Base-by-base conservation (phyloP, 2,797 vertebrate species). In the Gymnopithys bicolor region DNA sequence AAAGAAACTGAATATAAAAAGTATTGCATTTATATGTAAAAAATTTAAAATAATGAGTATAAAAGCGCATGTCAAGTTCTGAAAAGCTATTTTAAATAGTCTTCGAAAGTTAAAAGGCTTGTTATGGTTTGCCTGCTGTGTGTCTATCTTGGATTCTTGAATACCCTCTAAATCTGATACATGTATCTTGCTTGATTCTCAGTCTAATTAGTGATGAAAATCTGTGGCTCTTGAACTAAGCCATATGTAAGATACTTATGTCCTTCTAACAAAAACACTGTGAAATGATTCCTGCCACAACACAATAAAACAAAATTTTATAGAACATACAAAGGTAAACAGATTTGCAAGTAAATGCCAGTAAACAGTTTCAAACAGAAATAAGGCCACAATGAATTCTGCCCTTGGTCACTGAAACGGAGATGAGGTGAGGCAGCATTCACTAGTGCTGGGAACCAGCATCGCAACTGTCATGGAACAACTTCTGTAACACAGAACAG, bases 311-410 rank as follows among this genome's bases (percentile, higher is more conserved):
- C 7, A 35, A 91, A 94, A 80, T 56, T 93, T 91, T 96, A 94
- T 49, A 96, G 75, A 88, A 86, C 73, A 58, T 52, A 93, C 75
- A 96, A 89, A 92, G 95, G 91, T 93, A 97, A 96, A 97, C 96
- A 97, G 84, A 84, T 93, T 87, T 93, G 95, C 94, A 94, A 96
- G 95, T 92, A 93, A 97, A 95, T 97, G 96, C 96, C 92, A 91
- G 94, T 97, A 96, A 98, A 97, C 96, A 97, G 96, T 95, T 95
- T 89, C 95, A 95, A 96, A 95, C 90, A 95, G 88, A 97, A 96
- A 96, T 98, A 98, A 98, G 98, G 98, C 98, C 98, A 98, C 98
- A 93, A 96, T 95, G 98, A 98, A 96, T 95, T 96, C 97, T 97
- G 97, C 97, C 97, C 97, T 97, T 96, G 92, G 97, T 97, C 97